Conservation (phyloP, 1,140 invertebrate genomes). For the Drosophila santomea region DNA sequence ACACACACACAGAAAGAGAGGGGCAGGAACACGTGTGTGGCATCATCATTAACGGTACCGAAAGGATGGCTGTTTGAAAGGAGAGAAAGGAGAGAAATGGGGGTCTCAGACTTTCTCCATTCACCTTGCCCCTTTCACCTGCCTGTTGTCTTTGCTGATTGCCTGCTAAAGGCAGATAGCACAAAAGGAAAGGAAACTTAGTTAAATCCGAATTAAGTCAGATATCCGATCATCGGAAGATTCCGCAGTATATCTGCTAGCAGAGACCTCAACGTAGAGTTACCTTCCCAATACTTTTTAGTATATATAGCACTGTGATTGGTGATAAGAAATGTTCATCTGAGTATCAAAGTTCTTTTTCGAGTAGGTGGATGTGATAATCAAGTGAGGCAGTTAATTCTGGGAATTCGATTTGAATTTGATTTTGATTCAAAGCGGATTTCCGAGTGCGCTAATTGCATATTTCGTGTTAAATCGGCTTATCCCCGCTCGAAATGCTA, state of each 20-base stretch:
- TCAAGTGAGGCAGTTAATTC: background rate
- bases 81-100: background rate
- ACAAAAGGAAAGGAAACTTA: background rate
- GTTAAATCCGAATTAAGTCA: conserved; percentile 17
- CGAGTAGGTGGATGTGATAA: background rate
- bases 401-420: conserved; percentile 9
- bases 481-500: conserved; percentile 57
- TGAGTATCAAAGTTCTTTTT: too few relatives aligned
- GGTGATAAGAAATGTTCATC: too few relatives aligned
- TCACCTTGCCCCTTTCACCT: conserved; percentile 18
- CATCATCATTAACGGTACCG: conserved; percentile 52
- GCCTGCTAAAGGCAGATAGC: conserved; percentile 16
- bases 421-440: conserved; percentile 17
- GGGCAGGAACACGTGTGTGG: conserved; percentile 40
- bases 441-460: conserved; percentile 49
- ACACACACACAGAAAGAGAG: background rate
- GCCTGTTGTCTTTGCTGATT: conserved; percentile 60
- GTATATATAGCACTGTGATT: too few relatives aligned
- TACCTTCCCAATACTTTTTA: background rate
- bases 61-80: conserved; percentile 18
- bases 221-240: conserved; percentile 16
- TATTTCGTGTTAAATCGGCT: conserved; percentile 62
- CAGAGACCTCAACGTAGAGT: background rate
- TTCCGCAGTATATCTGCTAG: conserved; percentile 5
- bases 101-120: conserved; percentile 15